Evolutionary conservation across 2,888 invertebrate species (phyloP).

Genomic region (Furcula furcula): DNA sequence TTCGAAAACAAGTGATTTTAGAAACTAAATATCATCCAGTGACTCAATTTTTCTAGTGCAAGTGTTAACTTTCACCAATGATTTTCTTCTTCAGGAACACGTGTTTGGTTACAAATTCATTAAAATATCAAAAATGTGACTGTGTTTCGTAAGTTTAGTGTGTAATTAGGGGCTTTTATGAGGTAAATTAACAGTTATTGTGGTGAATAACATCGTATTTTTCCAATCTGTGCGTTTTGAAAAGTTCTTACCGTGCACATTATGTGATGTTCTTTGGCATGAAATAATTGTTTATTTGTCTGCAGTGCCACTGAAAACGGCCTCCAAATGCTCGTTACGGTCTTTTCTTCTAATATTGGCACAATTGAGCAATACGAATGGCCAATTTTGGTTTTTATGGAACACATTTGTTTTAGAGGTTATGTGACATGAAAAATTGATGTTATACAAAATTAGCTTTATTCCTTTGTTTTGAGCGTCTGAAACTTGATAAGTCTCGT

Average conservation of each 20-base stretch:
- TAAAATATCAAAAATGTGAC: constrained; percentile 9
- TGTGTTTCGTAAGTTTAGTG: constrained; percentile 20
- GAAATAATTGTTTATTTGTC: background rate
- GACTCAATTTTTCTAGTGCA: constrained; percentile 40
- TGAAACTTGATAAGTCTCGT: background rate
- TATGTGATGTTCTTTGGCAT: background rate
- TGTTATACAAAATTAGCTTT: background rate
- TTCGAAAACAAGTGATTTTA: constrained; percentile 31
- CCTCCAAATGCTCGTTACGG: background rate
- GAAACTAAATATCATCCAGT: constrained; percentile 24
- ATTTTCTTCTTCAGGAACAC: constrained; percentile 31
- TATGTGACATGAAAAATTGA: constrained; percentile 2
- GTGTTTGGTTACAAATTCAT: constrained; percentile 30
- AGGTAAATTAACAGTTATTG: background rate
- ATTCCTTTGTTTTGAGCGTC: background rate
- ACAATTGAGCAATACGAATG: background rate
- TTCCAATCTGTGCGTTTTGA: background rate
- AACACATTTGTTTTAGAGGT: constrained; percentile 23
- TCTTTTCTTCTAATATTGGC: background rate
- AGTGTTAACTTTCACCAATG: constrained; percentile 29
- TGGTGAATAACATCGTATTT: background rate
- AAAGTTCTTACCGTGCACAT: background rate
- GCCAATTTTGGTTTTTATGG: constrained; percentile 8
- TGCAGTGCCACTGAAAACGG: background rate
- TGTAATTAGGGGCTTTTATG: constrained; percentile 5